These are phyloP conservation scores for Stichodactyla mertensii DNA, from an alignment of 64 coral and sea anemone species.

Conservation along the genomic window DNA sequence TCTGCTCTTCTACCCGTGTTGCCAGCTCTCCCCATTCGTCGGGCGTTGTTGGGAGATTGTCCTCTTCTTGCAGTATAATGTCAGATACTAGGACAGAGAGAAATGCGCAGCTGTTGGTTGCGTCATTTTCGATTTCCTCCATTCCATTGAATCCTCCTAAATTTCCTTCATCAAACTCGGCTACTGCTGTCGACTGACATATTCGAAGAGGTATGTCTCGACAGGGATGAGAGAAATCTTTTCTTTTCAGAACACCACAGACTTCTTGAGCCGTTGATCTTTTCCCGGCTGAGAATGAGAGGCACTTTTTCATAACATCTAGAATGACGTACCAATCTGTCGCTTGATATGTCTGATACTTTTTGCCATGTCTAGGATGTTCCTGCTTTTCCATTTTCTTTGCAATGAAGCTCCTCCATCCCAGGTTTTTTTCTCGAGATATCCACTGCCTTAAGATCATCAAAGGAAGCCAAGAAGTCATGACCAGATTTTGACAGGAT, in stretches of 20 bases:
- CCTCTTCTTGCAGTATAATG: neutral
- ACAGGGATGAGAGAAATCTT: neutral
- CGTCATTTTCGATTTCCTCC: neutral
- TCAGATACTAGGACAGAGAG: conserved; percentile 26
- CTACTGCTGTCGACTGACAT: conserved; percentile 32
- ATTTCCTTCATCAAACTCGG: neutral
- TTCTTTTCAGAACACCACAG: neutral
- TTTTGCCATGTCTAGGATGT: neutral
- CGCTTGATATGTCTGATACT: neutral
- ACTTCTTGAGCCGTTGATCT: neutral
- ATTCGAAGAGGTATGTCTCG: conserved; percentile 29
- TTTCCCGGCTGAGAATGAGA: neutral
- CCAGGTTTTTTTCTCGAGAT: neutral
- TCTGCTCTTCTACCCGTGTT: neutral
- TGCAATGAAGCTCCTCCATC: neutral
- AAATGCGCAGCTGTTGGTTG: conserved; percentile 18
- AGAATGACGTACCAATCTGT: neutral
- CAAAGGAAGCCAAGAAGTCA: neutral
- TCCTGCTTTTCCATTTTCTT: neutral
- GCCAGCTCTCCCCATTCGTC: conserved; percentile 9
- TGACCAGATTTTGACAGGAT: neutral
- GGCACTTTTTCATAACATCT: neutral
- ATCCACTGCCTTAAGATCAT: conserved; percentile 42
- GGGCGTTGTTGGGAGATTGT: neutral
- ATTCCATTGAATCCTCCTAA: neutral